Base-by-base conservation (phyloP, 2,888 invertebrate genomes). In the Brachylomia viminalis region DNA sequence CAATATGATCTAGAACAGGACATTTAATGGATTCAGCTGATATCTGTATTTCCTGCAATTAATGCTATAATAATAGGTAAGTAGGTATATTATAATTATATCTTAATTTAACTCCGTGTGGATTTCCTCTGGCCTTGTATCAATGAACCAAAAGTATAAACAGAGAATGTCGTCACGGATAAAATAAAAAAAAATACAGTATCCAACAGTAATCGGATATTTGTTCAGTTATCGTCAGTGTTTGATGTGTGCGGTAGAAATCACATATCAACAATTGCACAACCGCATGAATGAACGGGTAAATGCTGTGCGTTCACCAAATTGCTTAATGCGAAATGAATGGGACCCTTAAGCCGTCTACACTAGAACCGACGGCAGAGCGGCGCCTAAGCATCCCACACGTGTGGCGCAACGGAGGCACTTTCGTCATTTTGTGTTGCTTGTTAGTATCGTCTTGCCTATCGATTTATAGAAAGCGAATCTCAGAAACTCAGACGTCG, bases 301-400 rank as follows among this genome's bases (percentile, higher is more conserved):
- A 95, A 95, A 94, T 92, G 91, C 92, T 93, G 92, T 92, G 94
- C 94, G 93, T 94, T 95, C 93, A 95, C 95, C 88, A 94, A 95
- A 95, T 96, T 96, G 95, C 95, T 95, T 94, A 95, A 96, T 92
- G 94, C 94, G 92, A 95, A 95, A 95, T 96, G 95, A 96, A 96
- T 96, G 95, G 92, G 94, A 92, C 94, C 93, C 94, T 93, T 93
- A 93, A 94, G 92, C 92, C 90, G 91, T 91, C 92, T 92, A 92
- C 92, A 92, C 90, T 91, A 91, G 91, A 92, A 89, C 87, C 89
- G 92, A 89, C 92, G 92, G 91, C 92, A 90, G 90, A 88, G 87
- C 89, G 95, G 93, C 94, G 96, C 96, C 95, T 89, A 92, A 92
- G 91, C 95, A 96, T 96, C 96, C 96, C 95, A 96, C 96, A 95